Evolutionary conservation across 2,797 vertebrate species (phyloP), one percentile per base, ranked within the genome.

Genomic region (Glyptemys insculpta): DNA sequence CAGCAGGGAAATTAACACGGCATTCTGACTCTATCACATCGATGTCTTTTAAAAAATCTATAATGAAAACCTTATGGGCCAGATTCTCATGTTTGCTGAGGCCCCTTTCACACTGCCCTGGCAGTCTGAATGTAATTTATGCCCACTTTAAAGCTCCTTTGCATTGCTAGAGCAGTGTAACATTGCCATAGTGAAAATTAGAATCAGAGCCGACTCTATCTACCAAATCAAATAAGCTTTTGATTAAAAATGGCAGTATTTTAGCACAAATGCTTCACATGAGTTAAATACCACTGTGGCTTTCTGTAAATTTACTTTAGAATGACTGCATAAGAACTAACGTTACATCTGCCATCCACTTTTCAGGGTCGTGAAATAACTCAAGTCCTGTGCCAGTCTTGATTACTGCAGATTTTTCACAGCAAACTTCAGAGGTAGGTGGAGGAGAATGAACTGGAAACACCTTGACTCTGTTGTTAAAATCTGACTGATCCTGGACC

Each of bases 391-490:
- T 19, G 19, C 65, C n/a, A 65, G 37, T n/a, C 56, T 52, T 52
- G 85, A 50, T 72, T 53, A 34, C 54, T 16, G 41, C 57, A 81
- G n/a, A 29, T n/a, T 81, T 92, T 95, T 96, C 91, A 87, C 78
- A 59, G 83, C 59, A 81, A 81, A 83, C 86, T 83, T 89, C 56
- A 86, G 21, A 83, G 84, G 56, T 91, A 88, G 59, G 1, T 19
- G 53, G 72, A 86, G 84, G 76, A 83, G 27, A 47, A 41, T 83
- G 79, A 93, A 25, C 65, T 49, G 29, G 49, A 37, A 86, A 37
- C 12, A 31, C 57, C 47, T 57, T 88, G 49, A 34, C 84, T 81
- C 89, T 83, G 49, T 62, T 92, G 12, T 59, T 59, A 47, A 93
- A 81, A 90, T 65, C 76, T 78, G 54, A 49, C 49, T 87, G 76